Percentiles rank a stretch among this genome's conserved stretches.
Conservation (phyloP, 2,888 invertebrate species). For the Noctua fimbriata region DNA sequence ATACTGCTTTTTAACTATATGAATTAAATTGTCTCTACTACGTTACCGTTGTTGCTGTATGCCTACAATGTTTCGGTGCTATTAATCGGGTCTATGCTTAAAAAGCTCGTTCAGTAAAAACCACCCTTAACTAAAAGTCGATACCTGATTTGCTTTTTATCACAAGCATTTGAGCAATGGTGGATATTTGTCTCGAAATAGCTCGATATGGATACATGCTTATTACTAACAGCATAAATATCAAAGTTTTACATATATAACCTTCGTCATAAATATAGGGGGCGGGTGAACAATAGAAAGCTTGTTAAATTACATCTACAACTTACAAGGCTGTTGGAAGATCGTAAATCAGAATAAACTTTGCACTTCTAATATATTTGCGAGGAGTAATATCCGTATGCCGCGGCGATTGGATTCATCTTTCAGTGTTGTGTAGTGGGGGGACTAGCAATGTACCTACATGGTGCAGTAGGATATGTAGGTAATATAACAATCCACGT, state of each 20-base stretch:
- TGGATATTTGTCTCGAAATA: conserved; percentile 67
- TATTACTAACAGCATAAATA: conserved; percentile 64
- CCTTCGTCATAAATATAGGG: conserved; percentile 48
- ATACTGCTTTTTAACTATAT: background rate
- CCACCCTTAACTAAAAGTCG: conserved; percentile 46
- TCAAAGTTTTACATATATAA: conserved; percentile 55
- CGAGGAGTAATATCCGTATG: conserved; percentile 48
- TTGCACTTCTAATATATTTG: conserved; percentile 59
- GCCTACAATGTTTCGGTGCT: background rate
- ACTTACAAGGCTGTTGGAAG: conserved; percentile 43
- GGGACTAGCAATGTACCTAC: background rate
- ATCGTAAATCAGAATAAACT: conserved; percentile 61
- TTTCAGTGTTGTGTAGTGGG: conserved; percentile 13
- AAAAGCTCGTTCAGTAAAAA: conserved; percentile 37
- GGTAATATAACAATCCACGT: background rate
- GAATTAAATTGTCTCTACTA: background rate
- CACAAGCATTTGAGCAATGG: conserved; percentile 68
- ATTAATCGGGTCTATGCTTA: background rate
- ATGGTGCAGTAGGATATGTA: background rate
- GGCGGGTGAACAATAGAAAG: conserved; percentile 64
- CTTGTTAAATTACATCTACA: conserved; percentile 58
- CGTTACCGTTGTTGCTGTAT: background rate
- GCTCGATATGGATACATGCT: conserved; percentile 61
- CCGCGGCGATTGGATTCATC: conserved; percentile 53
- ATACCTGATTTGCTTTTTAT: conserved; percentile 67